Base-by-base conservation (phyloP, 2,113 vertebrate species). In the Oophaga pumilio region DNA sequence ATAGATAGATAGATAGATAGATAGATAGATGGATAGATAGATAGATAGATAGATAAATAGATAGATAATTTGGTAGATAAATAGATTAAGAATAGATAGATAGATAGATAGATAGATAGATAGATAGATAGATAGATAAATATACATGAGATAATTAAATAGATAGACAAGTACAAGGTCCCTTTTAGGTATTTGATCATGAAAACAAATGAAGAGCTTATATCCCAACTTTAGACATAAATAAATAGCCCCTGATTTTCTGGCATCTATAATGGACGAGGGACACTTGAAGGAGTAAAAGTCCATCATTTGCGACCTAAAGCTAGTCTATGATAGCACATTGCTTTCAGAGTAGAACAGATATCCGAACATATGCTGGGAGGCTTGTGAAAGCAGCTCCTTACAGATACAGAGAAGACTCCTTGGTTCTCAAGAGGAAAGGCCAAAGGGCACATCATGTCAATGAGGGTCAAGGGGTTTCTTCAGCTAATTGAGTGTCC, bases 341-440 rank as follows among this genome's bases (percentile, higher is more conserved):
- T 68, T 77, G 87, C 57, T 84, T 62, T 66, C 81, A 83, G 57
- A 87, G 53, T 73, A 82, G 11, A 73, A 59, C 59, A 84, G 71
- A 88, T 88, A 84, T 62, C 49, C 8, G 80, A 88, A 84, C 87
- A 88, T 88, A 88, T 88, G 87, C 87, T 88, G 20, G 15, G 24
- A 88, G 43, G 71, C 87, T 88, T 84, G 87, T 88, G 87, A 88
- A 84, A 84, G 87, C 81, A 77, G 79, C 49, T 84, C 60, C 87
- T 84, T 43, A 77, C 76, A 84, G 43, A 59, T 77, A 68, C 43
- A 66, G 71, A 88, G 87, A 84, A 56, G 87, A 78, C 85, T 73
- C 76, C 84, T 85, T 85, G 82, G 88, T 86, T 89, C 89, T 89
- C 87, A 90, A 86, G 87, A 88, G 87, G 87, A 88, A 88, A 88